Base-by-base conservation (phyloP, 2,888 invertebrate species). In the Hemithea aestivaria region DNA sequence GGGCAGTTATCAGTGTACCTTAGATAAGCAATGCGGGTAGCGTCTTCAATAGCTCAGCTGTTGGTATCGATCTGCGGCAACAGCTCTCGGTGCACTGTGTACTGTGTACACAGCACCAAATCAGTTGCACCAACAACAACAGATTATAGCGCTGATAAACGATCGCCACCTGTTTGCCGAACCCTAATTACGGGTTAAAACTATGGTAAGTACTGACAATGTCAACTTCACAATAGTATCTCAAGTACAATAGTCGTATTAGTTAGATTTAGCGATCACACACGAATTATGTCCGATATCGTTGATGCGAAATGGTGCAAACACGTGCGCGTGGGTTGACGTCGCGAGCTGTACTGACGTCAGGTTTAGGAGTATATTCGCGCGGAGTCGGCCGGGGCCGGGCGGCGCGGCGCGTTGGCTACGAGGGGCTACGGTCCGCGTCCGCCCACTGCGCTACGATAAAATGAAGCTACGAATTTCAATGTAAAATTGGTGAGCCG, bases 371-470 rank as follows among this genome's bases (percentile, higher is more conserved):
- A 16, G 16, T 16, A 48, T 48, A 48, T 48, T 46, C 53, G 61
- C 48, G 20, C 21, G 20, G 37, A 56, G 58, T 46, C 54, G 57
- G 58, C 48, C 53, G 54, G 63, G 58, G 49, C 53, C 56, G 50
- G 45, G 60, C 51, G 52, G 59, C 61, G 56, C 58, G 65, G 58
- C 32, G 47, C 39, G 33, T 44, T 46, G 64, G 77, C 73, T 73
- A 72, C 73, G 58, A 58, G 58, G 56, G 62, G 64, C 76, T 75
- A 78, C 75, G 69, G 56, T 58, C 65, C 66, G 59, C 48, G 69
- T 66, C 81, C 80, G 79, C 81, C 80, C 81, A 72, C 64, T 56
- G 63, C 61, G 72, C 81, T 82, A 81, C 80, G 75, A 63, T 58
- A 63, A 74, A 73, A 69, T 61, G 49, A 54, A 62, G 68, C 78